A percentile compares a stretch with the other conserved stretches of the same genome.
These are phyloP conservation scores for Macaria notata DNA, from an alignment of 2,888 invertebrate species.

Conservation along the genomic window DNA sequence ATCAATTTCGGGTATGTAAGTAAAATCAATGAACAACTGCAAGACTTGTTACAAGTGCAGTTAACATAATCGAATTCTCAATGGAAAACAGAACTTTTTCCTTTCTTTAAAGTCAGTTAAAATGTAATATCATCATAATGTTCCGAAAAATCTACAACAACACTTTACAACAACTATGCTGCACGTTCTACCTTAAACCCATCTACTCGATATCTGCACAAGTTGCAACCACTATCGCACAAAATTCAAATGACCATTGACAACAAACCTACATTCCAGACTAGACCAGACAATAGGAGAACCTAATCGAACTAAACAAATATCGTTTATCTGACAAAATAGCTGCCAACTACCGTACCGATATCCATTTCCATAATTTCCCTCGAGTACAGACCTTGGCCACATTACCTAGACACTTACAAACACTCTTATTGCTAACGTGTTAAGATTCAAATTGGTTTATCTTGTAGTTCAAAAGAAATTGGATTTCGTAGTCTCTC, in stretches of 20 bases:
- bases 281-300: conserved; percentile 14
- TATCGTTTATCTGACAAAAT: conserved; percentile 58
- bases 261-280: conserved; percentile 7
- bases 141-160: no score
- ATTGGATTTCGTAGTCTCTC: conserved; percentile 8
- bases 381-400: conserved; percentile 43
- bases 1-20: no score
- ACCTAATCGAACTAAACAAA: conserved; percentile 51
- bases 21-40: no score
- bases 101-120: no score
- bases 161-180: no score
- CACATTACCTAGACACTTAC: not conserved
- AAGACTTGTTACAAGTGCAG: no score
- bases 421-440: not conserved
- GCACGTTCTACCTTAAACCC: no score
- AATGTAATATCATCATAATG: no score
- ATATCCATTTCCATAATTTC: conserved; percentile 60
- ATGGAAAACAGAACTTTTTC: no score
- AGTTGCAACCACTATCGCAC: no score
- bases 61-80: no score
- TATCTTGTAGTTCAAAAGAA: not conserved
- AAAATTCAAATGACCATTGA: conserved; percentile 1
- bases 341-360: conserved; percentile 51
- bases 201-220: no score
- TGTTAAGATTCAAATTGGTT: not conserved